Evolutionary conservation across 2,888 invertebrate species (phyloP), one percentile per base, ranked within the genome.

Genomic region (Zygothrica quintamaculata): DNA sequence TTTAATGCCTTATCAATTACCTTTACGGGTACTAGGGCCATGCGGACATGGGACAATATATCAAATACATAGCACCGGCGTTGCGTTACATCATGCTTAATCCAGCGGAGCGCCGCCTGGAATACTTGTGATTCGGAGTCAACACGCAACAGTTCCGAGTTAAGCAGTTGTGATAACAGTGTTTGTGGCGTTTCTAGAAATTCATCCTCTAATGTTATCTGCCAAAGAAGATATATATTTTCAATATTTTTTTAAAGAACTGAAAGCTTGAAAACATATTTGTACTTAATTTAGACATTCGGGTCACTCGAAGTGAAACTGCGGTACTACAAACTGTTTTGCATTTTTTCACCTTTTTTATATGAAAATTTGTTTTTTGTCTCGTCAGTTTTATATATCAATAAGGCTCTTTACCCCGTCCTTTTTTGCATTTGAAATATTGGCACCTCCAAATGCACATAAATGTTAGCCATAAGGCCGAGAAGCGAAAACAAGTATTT

Each of bases 101-200:
- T 94, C 98, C 98, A 98, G 74, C 95, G 93, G 73, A 98, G 92
- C 12, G 97, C 97, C 53, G 96, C 95, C 89, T 95, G 94, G 89
- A 97, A 94, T 62, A 96, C 97, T 94, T 98, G 96, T 87, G 95
- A 94, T 92, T 98, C 98, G 71, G 95, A 95, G 88, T 97, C 97
- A 52, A 98, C 96, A 88, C 95, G 95, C 53, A 98, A 93, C 89
- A 95, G 93, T 92, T 98, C 98, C 65, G 97, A 97, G 76, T 94
- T 94, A 50, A 98, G 92, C 77, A 98, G 93, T 76, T 94, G 94
- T 60, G 95, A 92, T 48, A 98, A 92, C 86, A 95, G 93, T 74
- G 95, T 93, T 87, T 96, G 94, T 16, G 97, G 96, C 66, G 97
- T 92, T 79, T 96, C 96, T 68, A 95, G 92, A 88, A 97, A 95